A percentile compares a stretch with the other conserved stretches of the same genome.
These are phyloP conservation scores for Oscheius onirici DNA, from an alignment of 2,888 invertebrate species.

Conservation along the genomic window DNA sequence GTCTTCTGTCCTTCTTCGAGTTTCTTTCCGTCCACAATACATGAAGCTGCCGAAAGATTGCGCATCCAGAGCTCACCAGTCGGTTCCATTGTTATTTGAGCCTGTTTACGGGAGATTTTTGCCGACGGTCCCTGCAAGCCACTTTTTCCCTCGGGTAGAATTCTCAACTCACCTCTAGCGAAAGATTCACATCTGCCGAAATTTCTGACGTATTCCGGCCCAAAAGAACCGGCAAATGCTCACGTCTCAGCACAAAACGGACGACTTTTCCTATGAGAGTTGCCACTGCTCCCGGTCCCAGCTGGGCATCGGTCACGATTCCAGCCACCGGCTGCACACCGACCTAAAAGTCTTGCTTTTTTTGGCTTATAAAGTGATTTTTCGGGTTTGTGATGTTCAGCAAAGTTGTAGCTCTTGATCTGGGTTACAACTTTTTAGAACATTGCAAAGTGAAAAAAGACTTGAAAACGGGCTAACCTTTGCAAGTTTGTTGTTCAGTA, in stretches of 20 bases:
- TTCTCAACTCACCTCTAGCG: conserved; percentile 46
- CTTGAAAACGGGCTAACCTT: too few species aligned
- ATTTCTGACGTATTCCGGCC: conserved; percentile 74
- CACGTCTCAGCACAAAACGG: conserved; percentile 50
- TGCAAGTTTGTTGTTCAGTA: not conserved
- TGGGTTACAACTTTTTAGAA: too few species aligned
- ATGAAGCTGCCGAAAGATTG: conserved; percentile 41
- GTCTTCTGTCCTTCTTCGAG: conserved; percentile 88
- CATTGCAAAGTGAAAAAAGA: not conserved
- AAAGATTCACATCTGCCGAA: conserved; percentile 63
- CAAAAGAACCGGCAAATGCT: conserved; percentile 75
- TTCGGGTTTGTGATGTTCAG: too few species aligned
- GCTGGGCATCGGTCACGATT: conserved; percentile 34
- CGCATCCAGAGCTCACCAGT: conserved; percentile 26
- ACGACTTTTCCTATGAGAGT: conserved; percentile 53
- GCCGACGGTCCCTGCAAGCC: conserved; percentile 30
- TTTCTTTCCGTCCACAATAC: conserved; percentile 89
- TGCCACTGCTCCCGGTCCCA: conserved; percentile 50
- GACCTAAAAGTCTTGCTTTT: conserved; percentile 35
- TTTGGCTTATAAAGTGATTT: too few species aligned
- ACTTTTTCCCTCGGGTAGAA: not conserved
- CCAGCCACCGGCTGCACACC: conserved; percentile 40
- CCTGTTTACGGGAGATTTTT: conserved; percentile 52
- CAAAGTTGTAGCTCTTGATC: too few species aligned
- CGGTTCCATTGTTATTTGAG: conserved; percentile 34